Evolutionary conservation across 2,888 invertebrate species (phyloP).

Genomic region (Hypsopygia costalis): DNA sequence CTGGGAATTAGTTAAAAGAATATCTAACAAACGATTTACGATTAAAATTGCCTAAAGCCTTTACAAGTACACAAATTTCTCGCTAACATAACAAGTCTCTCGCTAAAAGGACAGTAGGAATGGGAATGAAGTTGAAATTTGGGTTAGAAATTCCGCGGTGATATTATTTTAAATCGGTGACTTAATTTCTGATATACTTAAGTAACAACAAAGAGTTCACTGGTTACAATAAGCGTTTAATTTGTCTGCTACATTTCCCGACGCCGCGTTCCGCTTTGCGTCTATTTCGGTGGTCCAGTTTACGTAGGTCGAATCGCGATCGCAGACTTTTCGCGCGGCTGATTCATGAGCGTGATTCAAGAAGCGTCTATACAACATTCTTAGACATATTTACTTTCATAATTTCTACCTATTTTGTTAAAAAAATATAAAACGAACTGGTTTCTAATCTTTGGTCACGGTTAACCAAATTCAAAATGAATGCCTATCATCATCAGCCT

Average conservation of each 20-base stretch:
- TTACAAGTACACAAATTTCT: too few relatives aligned
- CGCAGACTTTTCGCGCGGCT: background rate
- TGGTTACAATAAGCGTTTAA: background rate
- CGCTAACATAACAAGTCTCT: too few relatives aligned
- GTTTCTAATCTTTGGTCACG: background rate
- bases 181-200: too few relatives aligned
- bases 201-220: too few relatives aligned
- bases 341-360: background rate
- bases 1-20: too few relatives aligned
- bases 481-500: too few relatives aligned
- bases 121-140: too few relatives aligned
- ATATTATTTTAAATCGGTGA: too few relatives aligned
- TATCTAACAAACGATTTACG: too few relatives aligned
- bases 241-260: background rate
- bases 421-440: background rate
- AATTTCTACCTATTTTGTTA: background rate
- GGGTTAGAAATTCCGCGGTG: too few relatives aligned
- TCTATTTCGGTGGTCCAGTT: background rate
- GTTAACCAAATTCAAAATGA: constrained; percentile 1
- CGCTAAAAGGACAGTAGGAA: too few relatives aligned
- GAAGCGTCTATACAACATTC: background rate
- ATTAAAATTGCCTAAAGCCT: too few relatives aligned
- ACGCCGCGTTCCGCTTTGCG: background rate
- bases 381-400: background rate
- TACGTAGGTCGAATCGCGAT: background rate